Base-by-base conservation (phyloP, 2,888 invertebrate genomes). In the Chouioia cunea region DNA sequence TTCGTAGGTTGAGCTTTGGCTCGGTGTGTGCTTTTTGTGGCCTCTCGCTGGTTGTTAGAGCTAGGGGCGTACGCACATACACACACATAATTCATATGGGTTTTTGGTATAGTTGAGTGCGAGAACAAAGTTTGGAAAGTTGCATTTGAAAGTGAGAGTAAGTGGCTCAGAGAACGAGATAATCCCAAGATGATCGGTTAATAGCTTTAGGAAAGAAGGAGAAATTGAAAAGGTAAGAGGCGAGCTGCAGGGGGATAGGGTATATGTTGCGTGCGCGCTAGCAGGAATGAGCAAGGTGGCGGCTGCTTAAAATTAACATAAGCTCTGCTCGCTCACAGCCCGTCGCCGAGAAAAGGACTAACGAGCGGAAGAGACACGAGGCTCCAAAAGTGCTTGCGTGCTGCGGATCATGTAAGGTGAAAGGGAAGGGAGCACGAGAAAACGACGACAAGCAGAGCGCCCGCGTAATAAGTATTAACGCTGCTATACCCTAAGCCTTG, bases 151-250 rank as follows among this genome's bases (percentile, higher is more conserved):
- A 79, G 80, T 77, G 76, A 81, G 76, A 74, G 77, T 77, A 76
- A 76, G 75, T 74, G 81, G 81, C 81, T 36, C 36, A 36, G 6
- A 36, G 36, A 10, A 82, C 77, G 77, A 81, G 84, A 83, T 85
- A 81, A 85, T 85, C 85, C 83, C 77, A 1, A 81, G 85, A 85
- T 85, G 83, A 85, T 84, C 84, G 83, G 80, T 82, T 84, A 84
- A 85, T 84, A 84, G 85, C 83, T 84, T 85, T 84, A 83, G 81
- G 81, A 81, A 83, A 82, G 83, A 84, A 84, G 36, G 22, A 20
- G 27, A 12, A 48, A 57, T 46, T 14, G 22, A 57, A 62, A 56
- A 10, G 47, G 36, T 20, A 54, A 36, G 22, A 54, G 10, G 23
- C 43, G n/a, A 23, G n/a, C n/a, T n/a, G n/a, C 12, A 22, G 23